A percentile compares a stretch with the other conserved stretches of the same genome.
phyloP scores from a whole-genome alignment of 53 echinoderm and acorn worm species.

The Holothuria leucospilota region DNA sequence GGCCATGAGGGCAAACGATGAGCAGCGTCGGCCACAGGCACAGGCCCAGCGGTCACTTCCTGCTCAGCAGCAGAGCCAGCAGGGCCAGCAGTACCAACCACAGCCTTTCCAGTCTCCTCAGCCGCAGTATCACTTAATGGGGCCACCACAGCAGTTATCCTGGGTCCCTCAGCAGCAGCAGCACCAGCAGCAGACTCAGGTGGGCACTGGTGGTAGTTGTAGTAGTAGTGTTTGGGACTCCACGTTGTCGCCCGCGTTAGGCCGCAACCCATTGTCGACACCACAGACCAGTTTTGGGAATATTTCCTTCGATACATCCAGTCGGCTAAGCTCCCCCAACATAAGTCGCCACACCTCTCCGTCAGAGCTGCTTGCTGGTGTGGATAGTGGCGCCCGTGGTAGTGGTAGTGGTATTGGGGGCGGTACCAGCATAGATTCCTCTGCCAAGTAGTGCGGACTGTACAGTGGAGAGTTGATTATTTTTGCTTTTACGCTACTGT shows the following conservation, averaged over 20 bases:
- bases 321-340: conserved; percentile 8
- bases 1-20: conserved; percentile 14
- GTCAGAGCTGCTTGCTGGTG: conserved; percentile 10
- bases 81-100: conserved; percentile 7
- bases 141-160: conserved; percentile 4
- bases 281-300: conserved; percentile 14
- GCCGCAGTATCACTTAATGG: conserved; percentile 6
- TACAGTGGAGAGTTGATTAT: too few relatives aligned
- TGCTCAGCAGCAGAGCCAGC: not conserved
- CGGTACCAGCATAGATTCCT: too few relatives aligned
- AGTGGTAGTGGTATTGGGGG: not conserved
- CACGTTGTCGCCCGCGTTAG: conserved; percentile 10
- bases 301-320: conserved; percentile 14
- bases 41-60: conserved; percentile 4
- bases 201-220: conserved; percentile 10
- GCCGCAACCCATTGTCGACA: conserved; percentile 2
- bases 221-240: conserved; percentile 6
- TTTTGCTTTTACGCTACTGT: too few relatives aligned
- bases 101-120: conserved; percentile 14
- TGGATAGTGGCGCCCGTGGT: not conserved
- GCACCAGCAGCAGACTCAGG: not conserved
- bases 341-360: conserved; percentile 10
- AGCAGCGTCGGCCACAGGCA: not conserved
- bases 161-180: not conserved
- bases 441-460: too few relatives aligned